Conservation (phyloP, 2,888 invertebrate species). For the Galerucella pusilla region DNA sequence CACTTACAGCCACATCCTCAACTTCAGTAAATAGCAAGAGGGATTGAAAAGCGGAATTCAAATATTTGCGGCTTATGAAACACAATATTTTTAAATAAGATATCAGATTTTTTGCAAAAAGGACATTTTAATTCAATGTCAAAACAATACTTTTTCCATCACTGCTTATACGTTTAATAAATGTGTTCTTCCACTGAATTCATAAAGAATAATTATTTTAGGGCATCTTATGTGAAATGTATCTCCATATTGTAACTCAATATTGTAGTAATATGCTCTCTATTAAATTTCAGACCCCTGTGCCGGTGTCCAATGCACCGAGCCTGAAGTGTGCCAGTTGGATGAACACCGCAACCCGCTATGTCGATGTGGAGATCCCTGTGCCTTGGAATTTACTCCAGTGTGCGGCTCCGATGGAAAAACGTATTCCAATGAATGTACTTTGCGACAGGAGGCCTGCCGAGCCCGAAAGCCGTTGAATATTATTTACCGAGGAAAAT, state of each 20-base stretch:
- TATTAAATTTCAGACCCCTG: conserved; percentile 80
- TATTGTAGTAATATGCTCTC: conserved; percentile 1
- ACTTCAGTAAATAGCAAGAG: too few relatives aligned
- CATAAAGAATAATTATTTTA: neutral
- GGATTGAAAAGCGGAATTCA: too few relatives aligned
- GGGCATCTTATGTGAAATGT: neutral
- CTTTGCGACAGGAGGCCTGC: conserved; percentile 84
- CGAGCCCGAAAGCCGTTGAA: conserved; percentile 77
- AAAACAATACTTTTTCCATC: too few relatives aligned
- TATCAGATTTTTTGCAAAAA: too few relatives aligned
- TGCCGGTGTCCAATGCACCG: conserved; percentile 78
- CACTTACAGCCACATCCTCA: too few relatives aligned
- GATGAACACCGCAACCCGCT: conserved; percentile 80
- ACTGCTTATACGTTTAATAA: too few relatives aligned
- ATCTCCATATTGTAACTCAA: too few relatives aligned
- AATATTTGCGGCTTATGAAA: too few relatives aligned
- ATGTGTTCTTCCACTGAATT: too few relatives aligned
- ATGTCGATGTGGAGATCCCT: conserved; percentile 83
- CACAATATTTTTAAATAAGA: too few relatives aligned
- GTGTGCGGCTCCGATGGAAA: conserved; percentile 84
- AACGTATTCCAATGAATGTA: conserved; percentile 88
- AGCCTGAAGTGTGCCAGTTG: conserved; percentile 85
- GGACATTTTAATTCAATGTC: too few relatives aligned
- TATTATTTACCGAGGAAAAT: conserved; percentile 85
- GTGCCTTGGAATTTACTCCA: conserved; percentile 79